Conservation (phyloP, 2,113 vertebrate species). For the Coptodon bakossiorum region DNA sequence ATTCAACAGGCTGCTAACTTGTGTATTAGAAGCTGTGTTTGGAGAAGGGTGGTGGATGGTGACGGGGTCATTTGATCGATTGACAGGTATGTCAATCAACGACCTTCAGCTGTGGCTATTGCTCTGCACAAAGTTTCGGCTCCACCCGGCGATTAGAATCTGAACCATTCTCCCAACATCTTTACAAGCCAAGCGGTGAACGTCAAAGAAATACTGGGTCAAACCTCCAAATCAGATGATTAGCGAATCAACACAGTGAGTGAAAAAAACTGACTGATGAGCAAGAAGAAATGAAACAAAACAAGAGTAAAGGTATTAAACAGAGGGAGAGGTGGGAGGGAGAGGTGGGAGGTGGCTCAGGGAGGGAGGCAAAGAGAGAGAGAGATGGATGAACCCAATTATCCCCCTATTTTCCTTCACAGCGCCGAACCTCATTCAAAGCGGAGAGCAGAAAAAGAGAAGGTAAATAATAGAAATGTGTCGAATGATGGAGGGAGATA, state of each 20-base stretch:
- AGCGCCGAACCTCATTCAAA: slow-evolving; percentile 30
- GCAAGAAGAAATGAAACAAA: not conserved
- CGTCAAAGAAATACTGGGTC: not conserved
- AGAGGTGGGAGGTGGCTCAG: not conserved
- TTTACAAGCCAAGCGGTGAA: not conserved
- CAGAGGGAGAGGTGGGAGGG: not conserved
- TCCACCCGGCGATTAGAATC: not conserved
- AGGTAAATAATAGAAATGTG: slow-evolving; percentile 69
- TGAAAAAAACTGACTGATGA: not conserved
- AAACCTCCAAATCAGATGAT: not conserved
- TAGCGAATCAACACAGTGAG: not conserved
- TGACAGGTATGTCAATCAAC: not conserved
- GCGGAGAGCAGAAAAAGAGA: slow-evolving; percentile 32
- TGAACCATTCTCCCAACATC: not conserved
- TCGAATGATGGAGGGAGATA: slow-evolving; percentile 68
- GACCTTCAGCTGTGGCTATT: not conserved
- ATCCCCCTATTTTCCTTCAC: slow-evolving; percentile 57
- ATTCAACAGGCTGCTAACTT: not conserved
- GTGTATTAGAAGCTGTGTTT: not conserved
- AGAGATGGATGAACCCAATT: slow-evolving; percentile 73
- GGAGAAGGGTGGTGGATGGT: not conserved
- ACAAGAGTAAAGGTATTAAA: not conserved
- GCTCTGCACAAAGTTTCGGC: not conserved
- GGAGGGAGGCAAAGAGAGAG: slow-evolving; percentile 1
- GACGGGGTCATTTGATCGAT: not conserved